Evolutionary conservation across 1,140 invertebrate genomes (phyloP).

Genomic region (Phymastichus coffea): DNA sequence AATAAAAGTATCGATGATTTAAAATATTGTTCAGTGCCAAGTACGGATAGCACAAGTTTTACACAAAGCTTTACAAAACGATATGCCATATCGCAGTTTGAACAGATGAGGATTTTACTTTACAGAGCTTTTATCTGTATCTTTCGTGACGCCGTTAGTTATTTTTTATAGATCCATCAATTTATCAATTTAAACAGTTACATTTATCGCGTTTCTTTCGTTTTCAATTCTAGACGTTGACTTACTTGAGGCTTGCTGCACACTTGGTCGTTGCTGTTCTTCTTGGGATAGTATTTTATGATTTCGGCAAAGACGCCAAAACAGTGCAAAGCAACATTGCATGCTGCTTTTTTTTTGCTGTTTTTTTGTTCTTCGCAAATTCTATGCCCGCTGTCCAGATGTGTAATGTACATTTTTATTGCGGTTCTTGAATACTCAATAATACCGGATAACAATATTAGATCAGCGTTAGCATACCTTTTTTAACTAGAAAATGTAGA

Average conservation of each 20-base stretch:
- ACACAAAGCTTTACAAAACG: no score
- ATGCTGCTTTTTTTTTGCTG: constrained; percentile 79
- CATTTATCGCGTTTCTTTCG: no score
- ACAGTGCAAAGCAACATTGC: constrained; percentile 78
- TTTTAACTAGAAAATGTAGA: no score
- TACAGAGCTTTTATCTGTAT: constrained; percentile 63
- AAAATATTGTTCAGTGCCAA: no score
- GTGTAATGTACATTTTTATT: constrained; percentile 64
- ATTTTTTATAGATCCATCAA: not conserved
- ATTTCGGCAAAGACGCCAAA: constrained; percentile 76
- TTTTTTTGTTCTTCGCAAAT: constrained; percentile 85
- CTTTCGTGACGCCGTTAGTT: constrained; percentile 62
- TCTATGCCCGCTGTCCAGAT: constrained; percentile 86
- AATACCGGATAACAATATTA: no score
- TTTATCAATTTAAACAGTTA: not conserved
- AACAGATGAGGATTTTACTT: constrained; percentile 64
- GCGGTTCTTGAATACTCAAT: no score
- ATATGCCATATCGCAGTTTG: constrained; percentile 52
- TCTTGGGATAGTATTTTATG: constrained; percentile 78
- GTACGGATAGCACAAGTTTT: no score
- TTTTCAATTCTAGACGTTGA: constrained; percentile 69
- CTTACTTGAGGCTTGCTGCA: constrained; percentile 69
- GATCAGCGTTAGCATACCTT: no score
- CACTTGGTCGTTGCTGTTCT: constrained; percentile 75
- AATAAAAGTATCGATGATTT: not conserved